phyloP scores from a whole-genome alignment of 1,140 invertebrate species.

The Onthophagus taurus region DNA sequence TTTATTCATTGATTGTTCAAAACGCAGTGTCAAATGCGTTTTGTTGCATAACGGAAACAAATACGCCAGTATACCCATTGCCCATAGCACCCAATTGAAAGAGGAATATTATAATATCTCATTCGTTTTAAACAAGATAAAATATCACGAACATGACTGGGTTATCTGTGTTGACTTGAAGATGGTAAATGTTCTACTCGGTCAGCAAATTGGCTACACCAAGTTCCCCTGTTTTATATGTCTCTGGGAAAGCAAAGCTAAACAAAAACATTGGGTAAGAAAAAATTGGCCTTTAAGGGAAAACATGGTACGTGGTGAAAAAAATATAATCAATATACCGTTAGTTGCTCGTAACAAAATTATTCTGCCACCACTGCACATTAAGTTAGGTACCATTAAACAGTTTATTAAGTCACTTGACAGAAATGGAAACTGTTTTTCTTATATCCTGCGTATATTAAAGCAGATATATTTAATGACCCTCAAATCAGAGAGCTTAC shows the following conservation, averaged over 20 bases:
- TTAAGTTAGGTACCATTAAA: too few species aligned
- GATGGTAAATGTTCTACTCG: background rate
- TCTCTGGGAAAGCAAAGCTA: background rate
- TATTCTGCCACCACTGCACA: conserved; percentile 29
- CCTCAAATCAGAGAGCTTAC: too few species aligned
- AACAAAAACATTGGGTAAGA: background rate
- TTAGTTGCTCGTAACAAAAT: conserved; percentile 16
- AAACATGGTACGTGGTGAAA: background rate
- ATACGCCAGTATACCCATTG: background rate
- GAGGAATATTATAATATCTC: background rate
- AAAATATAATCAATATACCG: background rate
- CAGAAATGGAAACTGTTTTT: too few species aligned
- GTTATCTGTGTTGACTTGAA: background rate
- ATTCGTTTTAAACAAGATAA: background rate
- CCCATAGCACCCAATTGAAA: background rate
- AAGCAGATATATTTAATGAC: too few species aligned
- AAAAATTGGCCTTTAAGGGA: conserved; percentile 13
- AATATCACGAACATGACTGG: background rate
- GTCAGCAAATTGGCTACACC: background rate
- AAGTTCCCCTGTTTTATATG: background rate
- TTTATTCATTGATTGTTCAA: background rate
- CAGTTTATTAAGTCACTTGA: too few species aligned
- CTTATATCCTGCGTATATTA: too few species aligned
- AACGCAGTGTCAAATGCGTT: background rate
- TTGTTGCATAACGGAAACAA: background rate